Base-by-base conservation (phyloP, 2,888 invertebrate species). In the Harmothoe impar region DNA sequence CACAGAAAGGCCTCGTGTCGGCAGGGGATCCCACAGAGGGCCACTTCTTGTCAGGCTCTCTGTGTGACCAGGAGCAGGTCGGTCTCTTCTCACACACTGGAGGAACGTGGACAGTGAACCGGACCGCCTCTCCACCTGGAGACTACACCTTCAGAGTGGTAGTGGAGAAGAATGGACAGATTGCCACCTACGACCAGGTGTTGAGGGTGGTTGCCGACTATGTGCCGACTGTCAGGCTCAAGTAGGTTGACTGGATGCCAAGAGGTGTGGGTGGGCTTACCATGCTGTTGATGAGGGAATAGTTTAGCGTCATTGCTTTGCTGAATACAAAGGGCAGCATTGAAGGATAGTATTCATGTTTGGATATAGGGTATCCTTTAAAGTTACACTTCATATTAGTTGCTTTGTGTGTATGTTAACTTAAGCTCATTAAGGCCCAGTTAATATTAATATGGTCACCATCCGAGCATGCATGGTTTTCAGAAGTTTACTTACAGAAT, bases 141-240 rank as follows among this genome's bases (percentile, higher is more conserved):
- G 51, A 84, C 84, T 84, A 84, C 84, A 84, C 84, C 43, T 84
- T 84, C 84, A 33, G 84, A n/a, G 84, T 84, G 84, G 25, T 84
- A 3, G 84, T 17, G 51, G 84, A 84, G 43, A 84, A 84, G 51
- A 10, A 51, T 3, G 84, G 84, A 0, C 20, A 51, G 25, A 33
- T 0, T 10, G 84, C 43, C 51, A n/a, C 84, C 43, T 84, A 12
- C 23, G 84, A 84, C 84, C 84, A 84, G 84, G 35, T 84, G 43
- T 35, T 84, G 10, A 23, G 35, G 12, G 84, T 84, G 17, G 84
- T 43, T 20, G 3, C 23, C 25, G 43, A 33, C 43, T 51, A 84
- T 25, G 51, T 84, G 23, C 84, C 84, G 0, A 72, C 72, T 72
- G 72, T 72, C 5, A 25, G 29, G 29, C 15, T 25, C 20, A 72